Conservation (phyloP, 2,888 invertebrate species). For the Choreutis nemorana region DNA sequence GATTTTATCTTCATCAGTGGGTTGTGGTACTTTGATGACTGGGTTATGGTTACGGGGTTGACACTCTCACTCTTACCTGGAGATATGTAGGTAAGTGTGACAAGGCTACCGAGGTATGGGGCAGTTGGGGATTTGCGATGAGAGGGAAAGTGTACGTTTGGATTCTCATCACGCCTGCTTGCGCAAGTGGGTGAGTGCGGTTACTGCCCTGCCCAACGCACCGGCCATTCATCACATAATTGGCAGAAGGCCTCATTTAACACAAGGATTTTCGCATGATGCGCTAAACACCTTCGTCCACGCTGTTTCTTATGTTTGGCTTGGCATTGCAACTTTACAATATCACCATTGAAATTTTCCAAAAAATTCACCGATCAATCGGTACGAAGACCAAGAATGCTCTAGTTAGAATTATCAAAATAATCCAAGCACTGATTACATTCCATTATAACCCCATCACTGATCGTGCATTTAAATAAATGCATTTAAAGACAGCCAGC, state of each 20-base stretch:
- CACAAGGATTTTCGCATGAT: constrained; percentile 37
- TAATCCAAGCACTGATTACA: too few species aligned
- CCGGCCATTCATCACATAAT: constrained; percentile 59
- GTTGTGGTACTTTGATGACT: too few species aligned
- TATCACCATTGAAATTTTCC: too few species aligned
- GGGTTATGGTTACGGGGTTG: constrained; percentile 2
- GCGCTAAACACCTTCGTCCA: constrained; percentile 24
- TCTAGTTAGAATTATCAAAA: too few species aligned
- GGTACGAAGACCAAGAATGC: too few species aligned
- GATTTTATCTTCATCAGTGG: too few species aligned
- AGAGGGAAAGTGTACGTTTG: constrained; percentile 62
- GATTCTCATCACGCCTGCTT: constrained; percentile 53
- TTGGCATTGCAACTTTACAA: too few species aligned
- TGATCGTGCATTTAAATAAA: too few species aligned
- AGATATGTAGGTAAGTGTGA: constrained; percentile 18
- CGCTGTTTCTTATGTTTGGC: too few species aligned
- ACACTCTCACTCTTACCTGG: constrained; percentile 13
- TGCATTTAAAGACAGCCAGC: too few species aligned
- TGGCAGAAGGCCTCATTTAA: constrained; percentile 53
- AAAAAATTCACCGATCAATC: too few species aligned
- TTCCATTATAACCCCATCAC: too few species aligned
- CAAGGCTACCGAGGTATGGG: constrained; percentile 28
- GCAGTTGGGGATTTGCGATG: constrained; percentile 45
- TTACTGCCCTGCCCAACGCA: constrained; percentile 52
- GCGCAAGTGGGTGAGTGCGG: constrained; percentile 61